Conservation (phyloP, 2,888 invertebrate species). For the Lamproptera curius region DNA sequence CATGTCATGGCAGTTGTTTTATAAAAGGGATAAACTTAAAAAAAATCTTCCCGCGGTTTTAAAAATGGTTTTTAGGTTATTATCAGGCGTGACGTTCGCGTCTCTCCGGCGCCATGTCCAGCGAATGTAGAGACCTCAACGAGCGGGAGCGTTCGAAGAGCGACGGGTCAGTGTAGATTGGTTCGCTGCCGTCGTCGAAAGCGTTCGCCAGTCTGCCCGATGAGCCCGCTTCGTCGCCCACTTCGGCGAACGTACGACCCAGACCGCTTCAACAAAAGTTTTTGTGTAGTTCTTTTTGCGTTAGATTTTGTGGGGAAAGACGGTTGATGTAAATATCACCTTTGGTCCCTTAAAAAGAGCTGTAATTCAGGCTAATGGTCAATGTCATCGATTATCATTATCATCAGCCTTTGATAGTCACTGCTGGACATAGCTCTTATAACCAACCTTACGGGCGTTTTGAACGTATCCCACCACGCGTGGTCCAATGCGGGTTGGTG, state of each 20-base stretch:
- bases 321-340: too few species aligned
- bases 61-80: background rate
- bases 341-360: too few species aligned
- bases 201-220: constrained; percentile 68
- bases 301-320: too few species aligned
- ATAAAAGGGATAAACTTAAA: background rate
- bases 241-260: constrained; percentile 63
- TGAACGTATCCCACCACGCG: too few species aligned
- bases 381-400: too few species aligned
- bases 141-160: constrained; percentile 91
- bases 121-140: constrained; percentile 81
- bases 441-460: too few species aligned
- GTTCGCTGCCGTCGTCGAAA: constrained; percentile 94
- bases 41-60: background rate
- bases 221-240: constrained; percentile 67
- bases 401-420: too few species aligned
- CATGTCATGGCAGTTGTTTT: constrained; percentile 45
- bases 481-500: too few species aligned
- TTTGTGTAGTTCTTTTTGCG: too few species aligned
- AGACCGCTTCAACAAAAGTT: constrained; percentile 51
- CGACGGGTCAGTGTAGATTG: constrained; percentile 95
- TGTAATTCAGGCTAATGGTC: too few species aligned
- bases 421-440: too few species aligned
- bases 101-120: constrained; percentile 73
- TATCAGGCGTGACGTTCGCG: constrained; percentile 62